Conservation (phyloP, 1,140 invertebrate genomes). For the Bombus haemorrhoidalis region DNA sequence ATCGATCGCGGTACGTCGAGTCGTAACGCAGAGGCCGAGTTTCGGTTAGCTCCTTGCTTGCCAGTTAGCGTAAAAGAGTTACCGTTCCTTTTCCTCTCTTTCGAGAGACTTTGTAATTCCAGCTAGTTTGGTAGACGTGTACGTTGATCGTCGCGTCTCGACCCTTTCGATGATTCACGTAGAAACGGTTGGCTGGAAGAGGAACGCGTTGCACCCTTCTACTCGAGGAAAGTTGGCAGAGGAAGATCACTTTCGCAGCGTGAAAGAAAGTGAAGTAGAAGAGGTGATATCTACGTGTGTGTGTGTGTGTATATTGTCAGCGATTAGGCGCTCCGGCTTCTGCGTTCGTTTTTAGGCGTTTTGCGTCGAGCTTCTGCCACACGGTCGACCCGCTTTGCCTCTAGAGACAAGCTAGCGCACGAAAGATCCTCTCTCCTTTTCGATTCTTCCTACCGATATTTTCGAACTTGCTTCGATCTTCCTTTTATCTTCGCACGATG, state of each 20-base stretch:
- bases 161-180: constrained; percentile 24
- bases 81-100: neutral
- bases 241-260: constrained; percentile 4
- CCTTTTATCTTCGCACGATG: constrained; percentile 48
- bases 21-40: constrained; percentile 7
- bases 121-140: constrained; percentile 4
- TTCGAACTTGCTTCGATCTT: constrained; percentile 33
- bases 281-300: neutral
- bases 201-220: neutral
- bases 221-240: neutral
- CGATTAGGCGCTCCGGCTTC: constrained; percentile 49
- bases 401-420: constrained; percentile 21
- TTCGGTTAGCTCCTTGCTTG: neutral
- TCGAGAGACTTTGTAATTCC: neutral
- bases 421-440: neutral
- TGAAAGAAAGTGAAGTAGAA: constrained; percentile 16
- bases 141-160: neutral
- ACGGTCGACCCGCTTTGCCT: neutral
- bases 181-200: neutral
- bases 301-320: constrained; percentile 35
- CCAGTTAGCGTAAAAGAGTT: constrained; percentile 16
- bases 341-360: constrained; percentile 39
- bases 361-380: neutral
- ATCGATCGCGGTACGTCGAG: constrained; percentile 35
- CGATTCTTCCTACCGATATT: neutral